Evolutionary conservation across 2,797 vertebrate genomes (phyloP).

Genomic region (Basileuterus tristriatus): DNA sequence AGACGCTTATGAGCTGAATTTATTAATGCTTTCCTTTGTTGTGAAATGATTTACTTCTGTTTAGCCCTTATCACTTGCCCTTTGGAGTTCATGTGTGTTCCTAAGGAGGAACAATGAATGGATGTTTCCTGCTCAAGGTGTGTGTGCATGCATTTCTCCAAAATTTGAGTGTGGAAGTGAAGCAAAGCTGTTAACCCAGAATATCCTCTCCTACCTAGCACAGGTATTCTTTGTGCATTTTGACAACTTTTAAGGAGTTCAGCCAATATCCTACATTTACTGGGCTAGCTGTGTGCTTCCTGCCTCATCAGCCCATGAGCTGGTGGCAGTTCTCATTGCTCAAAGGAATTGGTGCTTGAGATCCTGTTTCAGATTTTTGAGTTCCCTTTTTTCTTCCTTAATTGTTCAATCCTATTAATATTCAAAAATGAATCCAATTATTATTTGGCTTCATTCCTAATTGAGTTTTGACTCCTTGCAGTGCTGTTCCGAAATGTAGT

Average conservation of each 20-base stretch:
- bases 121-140: constrained; percentile 27
- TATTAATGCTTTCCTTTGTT: constrained; percentile 32
- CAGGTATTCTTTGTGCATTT: background rate
- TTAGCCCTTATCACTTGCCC: constrained; percentile 40
- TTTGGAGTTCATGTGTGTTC: constrained; percentile 22
- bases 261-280: background rate
- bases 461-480: background rate
- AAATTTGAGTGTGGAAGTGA: background rate
- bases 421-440: background rate
- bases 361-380: background rate
- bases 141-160: background rate
- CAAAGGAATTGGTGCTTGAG: background rate
- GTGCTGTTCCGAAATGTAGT: background rate
- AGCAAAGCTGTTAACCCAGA: background rate
- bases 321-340: background rate
- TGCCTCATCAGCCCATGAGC: background rate
- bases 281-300: background rate
- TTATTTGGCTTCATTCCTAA: constrained; percentile 23
- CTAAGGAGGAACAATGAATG: constrained; percentile 19
- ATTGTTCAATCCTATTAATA: constrained; percentile 7
- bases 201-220: background rate
- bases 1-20: background rate
- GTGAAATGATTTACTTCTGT: constrained; percentile 36
- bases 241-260: background rate
- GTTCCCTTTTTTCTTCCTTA: background rate